These are phyloP conservation scores for human DNA, from an alignment of 2,113 vertebrate species.

Conservation along the genomic window DNA sequence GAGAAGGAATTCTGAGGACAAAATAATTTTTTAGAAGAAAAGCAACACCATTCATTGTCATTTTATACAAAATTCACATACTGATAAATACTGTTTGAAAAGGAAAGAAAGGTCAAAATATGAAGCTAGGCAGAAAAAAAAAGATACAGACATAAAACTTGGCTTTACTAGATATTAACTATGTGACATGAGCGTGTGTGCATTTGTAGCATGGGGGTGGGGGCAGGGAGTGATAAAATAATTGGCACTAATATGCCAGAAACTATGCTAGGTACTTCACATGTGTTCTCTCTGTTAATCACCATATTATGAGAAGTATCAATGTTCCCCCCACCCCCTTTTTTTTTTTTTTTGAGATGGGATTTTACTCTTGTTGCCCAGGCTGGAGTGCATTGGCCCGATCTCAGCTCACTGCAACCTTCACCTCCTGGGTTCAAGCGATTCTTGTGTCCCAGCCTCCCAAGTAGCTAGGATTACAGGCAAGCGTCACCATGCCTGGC, in stretches of 20 bases:
- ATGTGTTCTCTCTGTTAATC: not conserved
- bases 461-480: no score
- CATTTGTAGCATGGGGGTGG: not conserved
- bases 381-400: no score
- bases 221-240: not conserved
- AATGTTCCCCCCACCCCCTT: not conserved
- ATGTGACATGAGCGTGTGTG: not conserved
- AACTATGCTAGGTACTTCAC: not conserved
- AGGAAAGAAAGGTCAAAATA: not conserved
- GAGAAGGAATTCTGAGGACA: not conserved
- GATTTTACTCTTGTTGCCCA: no score
- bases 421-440: no score
- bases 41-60: not conserved
- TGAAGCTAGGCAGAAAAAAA: not conserved
- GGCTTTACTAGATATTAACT: not conserved
- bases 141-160: not conserved
- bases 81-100: not conserved
- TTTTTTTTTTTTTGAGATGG: no score
- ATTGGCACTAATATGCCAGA: not conserved
- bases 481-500: rapidly evolving
- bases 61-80: not conserved
- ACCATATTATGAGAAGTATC: not conserved
- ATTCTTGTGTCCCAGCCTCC: no score
- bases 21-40: not conserved
- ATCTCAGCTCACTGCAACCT: no score